A percentile compares a stretch with the other conserved stretches of the same genome.
Conservation (phyloP, 2,113 vertebrate species). For the Otis tarda region DNA sequence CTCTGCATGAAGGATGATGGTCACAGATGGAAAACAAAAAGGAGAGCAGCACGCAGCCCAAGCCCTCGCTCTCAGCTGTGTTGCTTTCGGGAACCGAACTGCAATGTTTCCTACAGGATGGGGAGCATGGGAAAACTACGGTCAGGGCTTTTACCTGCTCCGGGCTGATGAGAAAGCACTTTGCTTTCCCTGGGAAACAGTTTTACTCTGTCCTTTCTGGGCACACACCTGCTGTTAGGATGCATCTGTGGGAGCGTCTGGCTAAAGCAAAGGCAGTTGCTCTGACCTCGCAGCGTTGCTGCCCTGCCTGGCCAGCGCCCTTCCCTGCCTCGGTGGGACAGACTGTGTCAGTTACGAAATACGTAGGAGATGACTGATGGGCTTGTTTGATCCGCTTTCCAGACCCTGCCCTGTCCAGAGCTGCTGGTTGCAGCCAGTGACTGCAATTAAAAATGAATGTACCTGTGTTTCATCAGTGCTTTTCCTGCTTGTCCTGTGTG, state of each 20-base stretch:
- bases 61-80: accelerated
- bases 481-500: neutral
- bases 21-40: neutral
- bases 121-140: accelerated
- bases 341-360: neutral
- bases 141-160: neutral
- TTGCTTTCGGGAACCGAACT: neutral
- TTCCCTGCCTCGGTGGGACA: neutral
- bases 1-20: accelerated
- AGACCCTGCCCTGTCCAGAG: neutral
- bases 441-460: neutral
- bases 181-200: neutral
- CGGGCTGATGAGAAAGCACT: neutral
- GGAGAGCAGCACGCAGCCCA: neutral
- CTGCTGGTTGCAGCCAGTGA: neutral
- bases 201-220: neutral
- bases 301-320: neutral
- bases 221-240: accelerated
- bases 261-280: neutral
- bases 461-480: neutral
- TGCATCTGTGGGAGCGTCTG: neutral
- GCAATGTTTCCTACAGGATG: neutral
- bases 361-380: accelerated
- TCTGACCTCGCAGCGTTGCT: neutral
- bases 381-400: neutral